phyloP scores from a whole-genome alignment of 2,888 invertebrate species.

The Idaea aversata region DNA sequence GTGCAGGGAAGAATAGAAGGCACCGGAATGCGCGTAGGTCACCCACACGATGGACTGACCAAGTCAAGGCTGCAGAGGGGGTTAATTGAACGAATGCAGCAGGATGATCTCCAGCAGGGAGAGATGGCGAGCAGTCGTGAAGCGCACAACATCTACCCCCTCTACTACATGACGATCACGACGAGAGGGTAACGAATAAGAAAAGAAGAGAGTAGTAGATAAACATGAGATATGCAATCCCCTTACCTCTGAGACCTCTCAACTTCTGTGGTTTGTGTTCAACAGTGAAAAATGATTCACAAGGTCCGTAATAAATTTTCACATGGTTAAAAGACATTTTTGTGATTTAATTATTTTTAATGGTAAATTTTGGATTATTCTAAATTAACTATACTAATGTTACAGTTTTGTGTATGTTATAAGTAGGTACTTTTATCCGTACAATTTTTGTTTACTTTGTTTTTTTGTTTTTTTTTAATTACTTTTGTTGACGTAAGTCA shows the following conservation, averaged over 20 bases:
- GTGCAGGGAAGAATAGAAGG: too few species aligned
- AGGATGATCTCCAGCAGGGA: too few species aligned
- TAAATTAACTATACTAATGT: neutral
- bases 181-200: too few species aligned
- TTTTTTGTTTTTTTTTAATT: neutral
- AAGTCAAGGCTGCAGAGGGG: too few species aligned
- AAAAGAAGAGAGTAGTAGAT: too few species aligned
- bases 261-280: slow-evolving; percentile 58
- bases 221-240: neutral
- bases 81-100: too few species aligned
- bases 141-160: too few species aligned
- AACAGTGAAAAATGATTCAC: slow-evolving; percentile 45
- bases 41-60: too few species aligned
- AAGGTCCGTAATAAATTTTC: slow-evolving; percentile 58
- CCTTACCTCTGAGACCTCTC: slow-evolving; percentile 50
- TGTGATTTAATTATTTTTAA: neutral
- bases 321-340: slow-evolving; percentile 47
- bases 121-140: too few species aligned
- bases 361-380: neutral
- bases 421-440: too few species aligned
- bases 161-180: too few species aligned
- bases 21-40: too few species aligned
- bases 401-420: neutral
- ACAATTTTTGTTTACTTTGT: neutral
- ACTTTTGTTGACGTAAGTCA: neutral